Conservation (phyloP, 1,140 invertebrate genomes). For the Sesamia nonagrioides region DNA sequence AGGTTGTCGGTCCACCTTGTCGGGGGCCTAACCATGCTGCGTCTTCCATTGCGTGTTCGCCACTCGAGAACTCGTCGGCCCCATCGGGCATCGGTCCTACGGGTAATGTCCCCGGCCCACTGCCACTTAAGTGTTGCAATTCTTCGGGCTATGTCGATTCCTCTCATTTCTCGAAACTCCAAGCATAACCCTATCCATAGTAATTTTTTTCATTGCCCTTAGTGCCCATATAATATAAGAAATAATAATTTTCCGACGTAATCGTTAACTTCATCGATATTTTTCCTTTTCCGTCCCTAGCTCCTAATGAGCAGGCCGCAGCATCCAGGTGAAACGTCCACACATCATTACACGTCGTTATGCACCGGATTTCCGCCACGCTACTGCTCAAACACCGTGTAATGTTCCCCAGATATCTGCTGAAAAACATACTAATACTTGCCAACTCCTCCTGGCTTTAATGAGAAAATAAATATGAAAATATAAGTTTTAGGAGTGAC, state of each 20-base stretch:
- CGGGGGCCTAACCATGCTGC: no score
- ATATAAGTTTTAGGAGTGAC: background rate
- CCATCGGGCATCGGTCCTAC: no score
- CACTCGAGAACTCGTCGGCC: no score
- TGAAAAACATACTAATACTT: constrained; percentile 35
- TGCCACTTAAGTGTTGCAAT: no score
- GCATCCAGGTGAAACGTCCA: constrained; percentile 78
- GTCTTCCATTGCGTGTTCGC: no score
- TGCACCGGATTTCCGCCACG: constrained; percentile 75
- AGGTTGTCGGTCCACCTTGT: no score
- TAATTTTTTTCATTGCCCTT: background rate
- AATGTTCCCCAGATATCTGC: constrained; percentile 55
- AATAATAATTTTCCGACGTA: background rate
- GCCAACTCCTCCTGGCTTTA: constrained; percentile 1
- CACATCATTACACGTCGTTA: constrained; percentile 74
- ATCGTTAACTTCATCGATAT: constrained; percentile 49
- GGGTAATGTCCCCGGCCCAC: no score
- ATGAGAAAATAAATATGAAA: constrained; percentile 15
- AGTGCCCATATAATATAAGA: background rate
- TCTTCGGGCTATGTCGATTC: no score
- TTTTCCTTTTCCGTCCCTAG: constrained; percentile 52
- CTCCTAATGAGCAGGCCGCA: constrained; percentile 68
- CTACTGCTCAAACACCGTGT: constrained; percentile 70
- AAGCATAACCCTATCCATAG: no score
- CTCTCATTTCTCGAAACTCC: no score